Conservation (phyloP, 2,888 invertebrate species). For the Aleiodes testaceus region DNA sequence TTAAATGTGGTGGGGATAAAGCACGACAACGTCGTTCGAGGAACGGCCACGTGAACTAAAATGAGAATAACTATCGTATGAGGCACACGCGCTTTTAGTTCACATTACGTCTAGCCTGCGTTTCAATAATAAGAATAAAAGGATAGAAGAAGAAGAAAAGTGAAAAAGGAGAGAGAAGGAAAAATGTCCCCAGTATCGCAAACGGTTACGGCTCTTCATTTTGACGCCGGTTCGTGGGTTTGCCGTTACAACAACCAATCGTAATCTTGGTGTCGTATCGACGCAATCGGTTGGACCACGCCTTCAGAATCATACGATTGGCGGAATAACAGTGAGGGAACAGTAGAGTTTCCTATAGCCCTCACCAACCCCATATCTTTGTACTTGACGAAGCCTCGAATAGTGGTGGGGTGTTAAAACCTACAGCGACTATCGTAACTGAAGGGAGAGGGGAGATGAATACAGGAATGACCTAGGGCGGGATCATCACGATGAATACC, state of each 20-base stretch:
- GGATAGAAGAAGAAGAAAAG: constrained; percentile 3
- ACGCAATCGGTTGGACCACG: constrained; percentile 38
- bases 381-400: constrained; percentile 10
- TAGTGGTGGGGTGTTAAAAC: constrained; percentile 27
- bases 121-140: background rate
- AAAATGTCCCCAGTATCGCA: background rate
- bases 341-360: constrained; percentile 24
- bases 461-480: constrained; percentile 31
- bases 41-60: constrained; percentile 10
- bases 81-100: constrained; percentile 14
- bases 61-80: constrained; percentile 6
- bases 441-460: constrained; percentile 2
- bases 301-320: constrained; percentile 48
- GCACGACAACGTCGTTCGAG: background rate
- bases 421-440: background rate
- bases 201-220: constrained; percentile 32
- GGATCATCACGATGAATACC: constrained; percentile 42
- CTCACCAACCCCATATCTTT: constrained; percentile 28
- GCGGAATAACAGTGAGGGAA: constrained; percentile 41
- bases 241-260: constrained; percentile 51
- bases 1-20: background rate
- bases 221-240: constrained; percentile 44
- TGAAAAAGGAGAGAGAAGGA: background rate
- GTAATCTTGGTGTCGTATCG: constrained; percentile 19
- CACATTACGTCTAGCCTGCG: background rate